Evolutionary conservation across 1,140 invertebrate genomes (phyloP).

Genomic region (Sinella curviseta): DNA sequence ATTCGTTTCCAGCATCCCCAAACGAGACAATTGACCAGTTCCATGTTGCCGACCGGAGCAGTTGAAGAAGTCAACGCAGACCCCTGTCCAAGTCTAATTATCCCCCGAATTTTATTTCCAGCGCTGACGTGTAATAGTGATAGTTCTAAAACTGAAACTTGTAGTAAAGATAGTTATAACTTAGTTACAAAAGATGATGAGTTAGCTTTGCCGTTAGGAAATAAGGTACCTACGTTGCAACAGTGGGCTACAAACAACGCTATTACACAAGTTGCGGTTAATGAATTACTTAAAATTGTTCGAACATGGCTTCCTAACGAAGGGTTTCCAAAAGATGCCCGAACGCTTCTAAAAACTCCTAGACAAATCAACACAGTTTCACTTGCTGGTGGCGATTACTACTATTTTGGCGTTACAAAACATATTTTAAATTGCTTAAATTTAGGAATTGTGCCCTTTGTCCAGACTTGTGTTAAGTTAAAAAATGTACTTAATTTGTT

Average conservation of each 20-base stretch:
- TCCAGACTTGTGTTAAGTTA: not conserved
- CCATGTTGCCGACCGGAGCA: not conserved
- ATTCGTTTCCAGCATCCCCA: not conserved
- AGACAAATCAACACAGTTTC: not conserved
- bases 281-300: not conserved
- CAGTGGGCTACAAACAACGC: not conserved
- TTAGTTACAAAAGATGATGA: not conserved
- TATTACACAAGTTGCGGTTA: not conserved
- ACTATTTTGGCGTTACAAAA: not conserved
- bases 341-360: not conserved
- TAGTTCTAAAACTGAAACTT: not conserved
- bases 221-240: not conserved
- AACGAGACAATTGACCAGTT: not conserved
- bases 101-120: too few species aligned
- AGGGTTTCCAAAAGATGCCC: slow-evolving; percentile 4
- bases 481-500: not conserved
- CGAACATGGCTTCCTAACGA: not conserved
- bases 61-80: too few species aligned
- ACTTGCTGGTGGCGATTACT: not conserved
- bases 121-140: too few species aligned
- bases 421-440: not conserved
- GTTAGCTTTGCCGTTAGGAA: not conserved
- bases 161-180: not conserved
- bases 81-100: too few species aligned
- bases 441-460: not conserved